phyloP scores from a whole-genome alignment of 2,113 vertebrate species.

The Neolamprologus devosi region DNA sequence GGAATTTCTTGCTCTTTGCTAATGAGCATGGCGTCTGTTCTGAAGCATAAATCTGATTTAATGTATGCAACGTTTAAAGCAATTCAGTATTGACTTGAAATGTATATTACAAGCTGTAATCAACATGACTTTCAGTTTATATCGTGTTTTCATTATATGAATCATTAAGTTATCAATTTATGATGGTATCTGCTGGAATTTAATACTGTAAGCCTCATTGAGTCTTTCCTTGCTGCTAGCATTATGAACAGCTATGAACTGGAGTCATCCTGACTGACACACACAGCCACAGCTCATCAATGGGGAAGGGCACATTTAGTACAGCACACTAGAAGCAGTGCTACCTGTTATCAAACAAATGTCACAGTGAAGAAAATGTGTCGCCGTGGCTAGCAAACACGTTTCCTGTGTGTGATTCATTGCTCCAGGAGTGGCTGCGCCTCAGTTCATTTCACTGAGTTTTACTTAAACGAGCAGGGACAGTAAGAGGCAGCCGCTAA shows the following conservation, averaged over 20 bases:
- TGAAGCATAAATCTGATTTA: slow-evolving; percentile 9
- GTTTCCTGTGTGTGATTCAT: slow-evolving; percentile 24
- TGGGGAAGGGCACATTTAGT: not conserved
- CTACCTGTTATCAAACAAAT: slow-evolving; percentile 29
- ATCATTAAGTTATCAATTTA: slow-evolving; percentile 41
- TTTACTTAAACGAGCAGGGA: slow-evolving; percentile 33
- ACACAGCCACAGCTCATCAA: not conserved
- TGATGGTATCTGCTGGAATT: slow-evolving; percentile 21
- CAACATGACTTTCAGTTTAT: slow-evolving; percentile 8
- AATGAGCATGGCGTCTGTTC: not conserved
- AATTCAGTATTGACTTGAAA: slow-evolving; percentile 11
- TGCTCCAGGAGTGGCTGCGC: slow-evolving; percentile 17
- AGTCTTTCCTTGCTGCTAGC: not conserved
- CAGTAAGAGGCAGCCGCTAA: slow-evolving; percentile 35
- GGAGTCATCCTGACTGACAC: not conserved
- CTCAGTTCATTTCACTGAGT: slow-evolving; percentile 18
- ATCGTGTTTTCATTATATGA: slow-evolving; percentile 50
- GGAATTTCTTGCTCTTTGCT: not conserved
- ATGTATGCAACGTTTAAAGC: slow-evolving; percentile 17
- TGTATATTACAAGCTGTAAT: slow-evolving; percentile 24
- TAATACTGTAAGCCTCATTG: slow-evolving; percentile 37
- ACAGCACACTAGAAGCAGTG: not conserved
- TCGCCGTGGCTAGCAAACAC: not conserved
- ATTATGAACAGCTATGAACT: slow-evolving; percentile 19
- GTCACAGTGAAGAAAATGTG: slow-evolving; percentile 34